phyloP scores from a whole-genome alignment of 2,113 vertebrate genomes.

The Mormoops blainvillei region DNA sequence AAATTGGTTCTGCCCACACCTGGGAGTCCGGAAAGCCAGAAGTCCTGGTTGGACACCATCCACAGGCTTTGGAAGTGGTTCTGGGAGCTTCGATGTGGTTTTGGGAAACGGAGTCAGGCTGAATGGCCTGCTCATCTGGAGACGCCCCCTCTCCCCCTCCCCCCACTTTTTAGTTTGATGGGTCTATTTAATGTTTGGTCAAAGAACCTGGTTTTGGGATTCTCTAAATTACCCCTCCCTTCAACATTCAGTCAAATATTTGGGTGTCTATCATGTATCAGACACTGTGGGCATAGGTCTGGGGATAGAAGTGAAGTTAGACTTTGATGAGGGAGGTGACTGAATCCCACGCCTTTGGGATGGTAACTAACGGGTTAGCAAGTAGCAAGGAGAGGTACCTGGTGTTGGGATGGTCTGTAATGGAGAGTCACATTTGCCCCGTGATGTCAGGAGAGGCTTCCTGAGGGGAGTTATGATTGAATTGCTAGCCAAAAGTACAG shows the following conservation, averaged over 20 bases:
- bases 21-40: neutral
- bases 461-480: neutral
- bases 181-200: neutral
- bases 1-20: neutral
- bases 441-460: neutral
- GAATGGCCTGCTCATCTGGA: neutral
- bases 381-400: neutral
- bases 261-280: neutral
- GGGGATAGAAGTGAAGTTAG: neutral
- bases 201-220: neutral
- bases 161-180: neutral
- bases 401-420: neutral
- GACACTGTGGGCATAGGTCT: neutral
- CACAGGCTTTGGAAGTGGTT: neutral
- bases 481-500: neutral
- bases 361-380: neutral
- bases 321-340: neutral
- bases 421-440: neutral
- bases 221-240: neutral
- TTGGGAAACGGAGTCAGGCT: neutral
- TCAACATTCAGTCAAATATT: neutral
- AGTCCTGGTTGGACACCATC: fast-evolving
- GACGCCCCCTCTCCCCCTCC: no score
- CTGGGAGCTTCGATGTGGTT: neutral
- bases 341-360: neutral